Conservation (phyloP, 2,888 invertebrate species). For the Campoplex capitator region DNA sequence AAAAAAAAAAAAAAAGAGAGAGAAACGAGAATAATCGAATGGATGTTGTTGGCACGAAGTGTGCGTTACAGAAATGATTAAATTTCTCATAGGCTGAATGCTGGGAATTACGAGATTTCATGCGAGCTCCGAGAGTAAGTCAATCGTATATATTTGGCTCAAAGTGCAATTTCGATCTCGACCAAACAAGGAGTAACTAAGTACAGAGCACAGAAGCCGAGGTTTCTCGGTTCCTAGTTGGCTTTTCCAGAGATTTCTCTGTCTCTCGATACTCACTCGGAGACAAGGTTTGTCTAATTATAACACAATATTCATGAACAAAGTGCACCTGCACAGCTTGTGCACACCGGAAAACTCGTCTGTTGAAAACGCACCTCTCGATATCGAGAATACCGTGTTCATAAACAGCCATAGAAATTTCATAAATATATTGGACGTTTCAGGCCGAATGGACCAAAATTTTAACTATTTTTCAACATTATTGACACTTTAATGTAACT, state of each 20-base stretch:
- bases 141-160: slow-evolving; percentile 52
- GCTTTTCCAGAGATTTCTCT: neutral
- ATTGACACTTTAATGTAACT: no score
- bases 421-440: slow-evolving; percentile 27
- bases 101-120: slow-evolving; percentile 22
- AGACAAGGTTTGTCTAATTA: slow-evolving; percentile 10
- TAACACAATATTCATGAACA: slow-evolving; percentile 28
- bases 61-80: slow-evolving; percentile 42
- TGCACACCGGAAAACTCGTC: neutral
- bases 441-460: slow-evolving; percentile 32
- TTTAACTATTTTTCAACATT: neutral
- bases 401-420: neutral
- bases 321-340: slow-evolving; percentile 18
- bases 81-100: slow-evolving; percentile 4
- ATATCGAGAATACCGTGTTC: neutral
- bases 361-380: neutral
- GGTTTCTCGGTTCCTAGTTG: neutral
- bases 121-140: slow-evolving; percentile 20
- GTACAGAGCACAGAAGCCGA: neutral
- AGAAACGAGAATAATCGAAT: neutral
- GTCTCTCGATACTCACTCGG: neutral
- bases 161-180: slow-evolving; percentile 53
- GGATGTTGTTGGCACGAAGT: neutral
- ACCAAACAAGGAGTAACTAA: neutral
- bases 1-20: no score